These are phyloP conservation scores for Noctua comes DNA, from an alignment of 2,888 invertebrate species.

Conservation along the genomic window DNA sequence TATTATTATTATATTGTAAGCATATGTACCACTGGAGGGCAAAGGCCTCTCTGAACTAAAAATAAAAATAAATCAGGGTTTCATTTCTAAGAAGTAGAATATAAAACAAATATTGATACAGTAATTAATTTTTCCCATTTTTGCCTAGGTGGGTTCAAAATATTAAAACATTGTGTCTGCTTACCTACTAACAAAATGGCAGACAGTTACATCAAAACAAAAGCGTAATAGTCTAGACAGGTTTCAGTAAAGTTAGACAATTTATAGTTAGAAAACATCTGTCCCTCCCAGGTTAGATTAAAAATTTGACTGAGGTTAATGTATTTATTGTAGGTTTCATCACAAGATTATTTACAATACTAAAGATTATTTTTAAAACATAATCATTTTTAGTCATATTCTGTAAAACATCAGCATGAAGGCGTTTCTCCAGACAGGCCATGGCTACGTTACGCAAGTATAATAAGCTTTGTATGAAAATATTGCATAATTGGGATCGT, in stretches of 20 bases:
- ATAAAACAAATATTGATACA: neutral
- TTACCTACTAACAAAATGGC: neutral
- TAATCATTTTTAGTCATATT: neutral
- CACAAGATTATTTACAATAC: neutral
- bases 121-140: neutral
- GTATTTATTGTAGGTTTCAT: neutral
- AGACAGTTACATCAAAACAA: slow-evolving; percentile 23
- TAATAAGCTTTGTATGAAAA: neutral
- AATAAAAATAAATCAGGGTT: neutral
- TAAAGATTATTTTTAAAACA: neutral
- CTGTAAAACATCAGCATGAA: neutral
- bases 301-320: neutral
- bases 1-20: too few species aligned
- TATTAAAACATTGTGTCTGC: neutral
- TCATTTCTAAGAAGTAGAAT: neutral
- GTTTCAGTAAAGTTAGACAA: slow-evolving; percentile 7
- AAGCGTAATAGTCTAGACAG: slow-evolving; percentile 31
- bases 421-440: neutral
- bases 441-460: neutral
- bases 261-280: slow-evolving; percentile 19
- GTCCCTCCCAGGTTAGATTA: neutral
- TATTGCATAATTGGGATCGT: neutral
- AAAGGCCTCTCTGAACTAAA: neutral
- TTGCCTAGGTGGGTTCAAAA: neutral
- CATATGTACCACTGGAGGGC: too few species aligned